Base-by-base conservation (phyloP, 2,888 invertebrate species). In the Drosophila incognita region DNA sequence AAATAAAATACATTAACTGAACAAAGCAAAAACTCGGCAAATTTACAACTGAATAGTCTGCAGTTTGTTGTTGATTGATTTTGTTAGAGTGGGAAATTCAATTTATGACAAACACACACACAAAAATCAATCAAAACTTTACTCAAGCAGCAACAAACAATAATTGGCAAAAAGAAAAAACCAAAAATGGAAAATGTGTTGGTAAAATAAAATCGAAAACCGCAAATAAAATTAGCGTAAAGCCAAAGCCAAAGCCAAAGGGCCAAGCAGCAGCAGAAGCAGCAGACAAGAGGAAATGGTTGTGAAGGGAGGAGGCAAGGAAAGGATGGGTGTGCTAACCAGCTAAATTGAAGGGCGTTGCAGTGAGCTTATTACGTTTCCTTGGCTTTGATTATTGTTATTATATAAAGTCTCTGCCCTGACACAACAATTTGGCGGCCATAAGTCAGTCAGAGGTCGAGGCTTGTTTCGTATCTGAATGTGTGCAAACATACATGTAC, bases 171-270 rank as follows among this genome's bases (percentile, higher is more conserved):
- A 58, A 61, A 13, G 10, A 31, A 58, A 61, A 21, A 36, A n/a
- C 4, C 24, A 27, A 40, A 31, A 56, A 27, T 8, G n/a, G 13
- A 60, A 74, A 74, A 76, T 74, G 51, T 69, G 56, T 63, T 79
- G 59, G 57, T 69, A 54, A 74, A 56, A 72, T 65, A 76, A 80
- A 85, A 88, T 70, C 65, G 59, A 71, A 87, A 88, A 83, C 89
- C 90, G 65, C 90, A 88, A 88, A 85, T 82, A 78, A 88, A 86
- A 88, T 88, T 89, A 77, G 75, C 78, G 64, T 71, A 64, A 65
- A 74, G 59, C 53, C 57, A 27, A 64, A 51, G 51, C 24, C 40
- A 40, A 31, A 33, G 33, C 33, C 46, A 40, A 31, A 24, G 24
- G 24, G 42, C 13, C 48, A 35, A 42, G 56, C 13, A 33, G 52